A percentile compares a stretch with the other conserved stretches of the same genome.
phyloP scores from a whole-genome alignment of 2,113 vertebrate species.

The Phyllostomus discolor region DNA sequence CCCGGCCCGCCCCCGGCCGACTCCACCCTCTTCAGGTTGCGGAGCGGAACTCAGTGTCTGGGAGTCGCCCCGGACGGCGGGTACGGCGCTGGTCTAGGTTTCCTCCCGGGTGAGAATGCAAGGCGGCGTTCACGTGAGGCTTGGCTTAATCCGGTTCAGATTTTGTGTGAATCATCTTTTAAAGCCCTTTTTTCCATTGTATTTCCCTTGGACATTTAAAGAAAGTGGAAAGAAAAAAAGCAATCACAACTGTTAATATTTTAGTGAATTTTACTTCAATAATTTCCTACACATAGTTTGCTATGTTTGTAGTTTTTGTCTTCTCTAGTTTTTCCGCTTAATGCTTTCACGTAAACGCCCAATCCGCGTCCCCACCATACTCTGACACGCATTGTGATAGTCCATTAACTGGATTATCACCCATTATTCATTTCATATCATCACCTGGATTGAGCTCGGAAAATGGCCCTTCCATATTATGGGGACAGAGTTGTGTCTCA shows the following conservation, averaged over 20 bases:
- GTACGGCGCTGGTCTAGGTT: accelerated
- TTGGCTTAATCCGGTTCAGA: background rate
- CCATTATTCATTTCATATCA: background rate
- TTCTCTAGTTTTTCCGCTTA: background rate
- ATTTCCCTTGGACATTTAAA: background rate
- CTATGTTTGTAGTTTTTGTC: background rate
- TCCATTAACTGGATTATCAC: background rate
- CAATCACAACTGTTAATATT: background rate
- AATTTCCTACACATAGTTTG: background rate
- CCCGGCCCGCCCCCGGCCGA: background rate
- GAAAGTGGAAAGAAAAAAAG: background rate
- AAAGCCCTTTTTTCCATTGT: background rate
- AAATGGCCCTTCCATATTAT: background rate
- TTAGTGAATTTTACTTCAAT: background rate
- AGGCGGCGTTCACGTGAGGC: background rate
- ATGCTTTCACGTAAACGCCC: background rate
- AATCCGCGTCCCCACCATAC: accelerated
- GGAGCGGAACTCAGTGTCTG: background rate
- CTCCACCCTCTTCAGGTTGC: background rate
- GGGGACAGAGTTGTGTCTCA: background rate
- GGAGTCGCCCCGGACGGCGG: accelerated
- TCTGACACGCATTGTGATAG: background rate
- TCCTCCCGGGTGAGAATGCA: accelerated
- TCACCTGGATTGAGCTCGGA: background rate
- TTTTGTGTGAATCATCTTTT: background rate